Base-by-base conservation (phyloP, 2,888 invertebrate species). In the Torymus auratus region DNA sequence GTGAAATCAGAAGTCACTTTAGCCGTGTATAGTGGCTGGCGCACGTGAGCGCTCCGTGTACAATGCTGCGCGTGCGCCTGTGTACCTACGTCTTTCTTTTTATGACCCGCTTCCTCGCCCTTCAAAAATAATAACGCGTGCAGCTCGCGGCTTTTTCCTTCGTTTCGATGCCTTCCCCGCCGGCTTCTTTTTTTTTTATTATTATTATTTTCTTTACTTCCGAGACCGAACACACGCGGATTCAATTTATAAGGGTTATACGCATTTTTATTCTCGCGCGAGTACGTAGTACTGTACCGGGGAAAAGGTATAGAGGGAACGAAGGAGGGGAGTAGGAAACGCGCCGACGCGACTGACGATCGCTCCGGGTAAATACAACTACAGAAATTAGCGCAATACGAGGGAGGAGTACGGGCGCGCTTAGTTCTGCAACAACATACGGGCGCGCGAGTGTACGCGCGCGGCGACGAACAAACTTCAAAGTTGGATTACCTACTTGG, bases 1-100 rank as follows among this genome's bases (percentile, higher is more conserved):
- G 82, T 80, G 62, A 85, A 86, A 85, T 86, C 85, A 85, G 77
- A 83, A 84, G 82, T 84, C 83, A 62, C 82, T 84, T 83, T 83
- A 83, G 76, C 83, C 50, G 74, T 68, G 28, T 28, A 28, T 28
- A 28, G 28, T 28, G 28, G 28, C 3, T 28, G 28, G 28, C 28
- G 28, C 28, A 28, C 28, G 28, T 28, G 28, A 28, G 28, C 28
- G 28, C 7, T 28, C 7, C 28, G 28, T 28, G 7, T 28, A 28
- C 28, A 28, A 28, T 28, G 28, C 28, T 2, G 20, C 20, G 28
- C 28, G 28, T 72, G 71, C 67, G 78, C 53, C 78, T 81, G 12
- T 60, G 5, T 70, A 13, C 12, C 23, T 50, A 14, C 14, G 17
- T 5, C 28, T 41, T 56, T 28, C 23, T 50, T 23, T 41, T 55